Evolutionary conservation across 2,797 vertebrate species (phyloP), one percentile per base, ranked within the genome.

Genomic region (Argentina silus): DNA sequence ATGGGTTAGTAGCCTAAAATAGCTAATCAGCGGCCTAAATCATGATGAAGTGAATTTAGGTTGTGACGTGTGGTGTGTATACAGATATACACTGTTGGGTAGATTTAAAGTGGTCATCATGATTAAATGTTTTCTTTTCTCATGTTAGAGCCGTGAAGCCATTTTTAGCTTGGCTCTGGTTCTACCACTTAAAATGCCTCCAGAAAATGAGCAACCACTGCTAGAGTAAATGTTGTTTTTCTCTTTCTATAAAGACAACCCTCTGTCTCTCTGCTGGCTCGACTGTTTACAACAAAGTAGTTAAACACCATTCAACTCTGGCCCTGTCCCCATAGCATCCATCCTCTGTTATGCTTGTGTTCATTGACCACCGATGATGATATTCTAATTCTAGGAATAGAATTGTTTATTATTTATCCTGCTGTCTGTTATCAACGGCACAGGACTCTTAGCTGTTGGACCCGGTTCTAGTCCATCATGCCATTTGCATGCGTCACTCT

Each of bases 131-230:
- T 74, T 75, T 50, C 69, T 76, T 81, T 81, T 89, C 90, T 86
- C 87, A 85, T 86, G 83, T 80, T 74, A 36, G 50, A 86, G 73
- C 78, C 76, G 70, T 17, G 14, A 69, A 78, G 81, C 77, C 85
- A 70, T 84, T 90, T 91, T 90, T 90, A 90, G 85, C 87, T 71
- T 87, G 87, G 87, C 86, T 3, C 81, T 74, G 74, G 72, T 85
- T 89, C 81, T 76, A 86, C 83, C 85, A 91, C 89, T 92, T 90
- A 90, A 90, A 89, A 89, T 89, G 86, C 76, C 87, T 88, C 64
- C 81, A 87, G 78, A 90, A 61, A 88, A 87, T 80, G 85, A 88
- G 85, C 81, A 83, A 83, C 75, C 73, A 78, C 8, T 14, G 45
- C 44, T 15, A 14, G 6, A 42, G 78, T 74, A 81, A 83, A 62